These are phyloP conservation scores for Eugnorisma glareosa DNA, from an alignment of 2,888 invertebrate species.

Conservation along the genomic window DNA sequence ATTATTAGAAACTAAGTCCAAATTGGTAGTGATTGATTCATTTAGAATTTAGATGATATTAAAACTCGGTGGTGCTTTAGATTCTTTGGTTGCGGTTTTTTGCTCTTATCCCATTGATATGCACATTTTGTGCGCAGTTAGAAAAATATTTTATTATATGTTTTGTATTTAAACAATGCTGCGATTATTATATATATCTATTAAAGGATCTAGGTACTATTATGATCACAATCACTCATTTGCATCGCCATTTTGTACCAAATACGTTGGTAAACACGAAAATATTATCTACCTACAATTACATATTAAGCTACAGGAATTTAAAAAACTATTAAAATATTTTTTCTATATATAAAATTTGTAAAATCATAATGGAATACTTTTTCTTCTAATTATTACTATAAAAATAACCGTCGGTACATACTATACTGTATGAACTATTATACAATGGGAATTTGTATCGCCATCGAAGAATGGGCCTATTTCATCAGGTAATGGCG, in stretches of 20 bases:
- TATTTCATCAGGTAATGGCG: constrained; percentile 77
- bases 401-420: constrained; percentile 36
- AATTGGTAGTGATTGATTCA: too few species aligned
- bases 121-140: constrained; percentile 41
- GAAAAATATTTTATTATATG: constrained; percentile 39
- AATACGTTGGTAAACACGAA: constrained; percentile 42
- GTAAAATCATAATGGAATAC: constrained; percentile 61
- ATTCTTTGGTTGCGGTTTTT: constrained; percentile 7
- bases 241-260: constrained; percentile 64
- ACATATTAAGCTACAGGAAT: constrained; percentile 49
- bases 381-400: constrained; percentile 41
- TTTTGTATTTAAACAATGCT: constrained; percentile 15
- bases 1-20: too few species aligned
- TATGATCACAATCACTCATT: constrained; percentile 40
- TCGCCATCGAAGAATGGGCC: constrained; percentile 78
- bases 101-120: constrained; percentile 17
- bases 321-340: constrained; percentile 66
- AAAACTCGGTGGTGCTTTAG: constrained; percentile 20
- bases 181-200: neutral
- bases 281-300: constrained; percentile 31
- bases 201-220: constrained; percentile 10
- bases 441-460: constrained; percentile 68
- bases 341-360: constrained; percentile 62
- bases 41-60: neutral
- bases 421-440: constrained; percentile 79